These are phyloP conservation scores for Tonatia bakeri DNA, from an alignment of 2,113 vertebrate genomes.

Conservation along the genomic window DNA sequence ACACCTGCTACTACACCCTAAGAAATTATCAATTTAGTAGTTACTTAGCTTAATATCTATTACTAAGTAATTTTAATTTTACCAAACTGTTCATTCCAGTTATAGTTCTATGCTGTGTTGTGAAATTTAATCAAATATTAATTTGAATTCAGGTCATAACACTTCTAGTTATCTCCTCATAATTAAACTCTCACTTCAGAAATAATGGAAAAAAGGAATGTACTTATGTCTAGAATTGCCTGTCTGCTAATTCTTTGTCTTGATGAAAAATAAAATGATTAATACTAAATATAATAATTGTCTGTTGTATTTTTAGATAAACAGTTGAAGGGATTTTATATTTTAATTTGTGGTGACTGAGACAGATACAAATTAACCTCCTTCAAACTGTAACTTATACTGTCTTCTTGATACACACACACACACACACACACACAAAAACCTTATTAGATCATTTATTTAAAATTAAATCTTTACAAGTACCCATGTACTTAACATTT, in stretches of 20 bases:
- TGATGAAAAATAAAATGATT: conserved; percentile 68
- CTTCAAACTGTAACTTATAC: conserved; percentile 27
- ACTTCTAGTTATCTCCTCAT: conserved; percentile 80
- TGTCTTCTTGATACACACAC: background rate
- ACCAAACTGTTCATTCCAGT: conserved; percentile 73
- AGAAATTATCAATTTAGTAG: conserved; percentile 63
- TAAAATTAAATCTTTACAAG: background rate
- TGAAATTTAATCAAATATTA: conserved; percentile 84
- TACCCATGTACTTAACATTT: background rate
- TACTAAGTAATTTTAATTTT: conserved; percentile 80
- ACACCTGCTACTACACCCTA: conserved; percentile 20
- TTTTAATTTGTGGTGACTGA: background rate
- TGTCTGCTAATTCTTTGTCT: conserved; percentile 59
- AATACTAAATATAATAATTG: background rate
- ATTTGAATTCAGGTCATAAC: conserved; percentile 81
- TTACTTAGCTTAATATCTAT: conserved; percentile 77
- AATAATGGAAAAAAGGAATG: conserved; percentile 62
- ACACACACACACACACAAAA: background rate
- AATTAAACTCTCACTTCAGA: conserved; percentile 80
- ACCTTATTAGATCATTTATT: background rate
- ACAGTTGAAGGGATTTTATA: background rate
- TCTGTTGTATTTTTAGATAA: conserved; percentile 19
- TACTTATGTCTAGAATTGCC: conserved; percentile 53
- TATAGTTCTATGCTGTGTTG: conserved; percentile 71
- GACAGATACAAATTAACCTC: background rate